Evolutionary conservation across 2,113 vertebrate species (phyloP).

Genomic region (Labrus mixtus): DNA sequence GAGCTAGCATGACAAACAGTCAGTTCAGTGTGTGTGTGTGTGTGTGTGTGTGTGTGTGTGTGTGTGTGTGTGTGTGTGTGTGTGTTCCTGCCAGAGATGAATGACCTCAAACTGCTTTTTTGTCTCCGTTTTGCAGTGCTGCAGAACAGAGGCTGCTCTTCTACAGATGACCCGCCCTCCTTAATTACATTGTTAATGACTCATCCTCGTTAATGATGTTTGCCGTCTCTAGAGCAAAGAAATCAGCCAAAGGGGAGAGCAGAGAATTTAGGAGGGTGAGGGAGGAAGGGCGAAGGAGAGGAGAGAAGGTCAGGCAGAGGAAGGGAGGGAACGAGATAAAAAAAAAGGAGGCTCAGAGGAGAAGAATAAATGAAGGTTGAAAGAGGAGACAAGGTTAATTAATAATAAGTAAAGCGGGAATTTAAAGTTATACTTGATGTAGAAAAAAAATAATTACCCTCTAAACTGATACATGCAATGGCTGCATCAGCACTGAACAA

Average conservation of each 20-base stretch:
- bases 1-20: constrained; percentile 48
- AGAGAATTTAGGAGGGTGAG: constrained; percentile 2
- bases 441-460: background rate
- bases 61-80: constrained; percentile 9
- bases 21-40: background rate
- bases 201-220: constrained; percentile 74
- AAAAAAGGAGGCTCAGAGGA: background rate
- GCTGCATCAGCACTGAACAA: too few species aligned
- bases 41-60: background rate
- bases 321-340: background rate
- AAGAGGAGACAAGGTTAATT: constrained; percentile 9
- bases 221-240: constrained; percentile 69
- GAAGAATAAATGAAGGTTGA: constrained; percentile 7
- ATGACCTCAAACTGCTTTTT: constrained; percentile 48
- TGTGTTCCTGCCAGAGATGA: constrained; percentile 31
- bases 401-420: background rate
- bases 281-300: constrained; percentile 9
- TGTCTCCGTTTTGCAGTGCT: constrained; percentile 37
- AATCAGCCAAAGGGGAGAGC: constrained; percentile 36
- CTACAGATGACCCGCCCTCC: constrained; percentile 61
- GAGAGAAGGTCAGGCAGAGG: constrained; percentile 12
- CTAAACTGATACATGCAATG: background rate
- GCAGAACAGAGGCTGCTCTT: constrained; percentile 37
- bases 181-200: constrained; percentile 79
- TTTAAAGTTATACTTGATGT: background rate